Conservation (phyloP, 2,113 vertebrate genomes). For the Atractosteus spatula region DNA sequence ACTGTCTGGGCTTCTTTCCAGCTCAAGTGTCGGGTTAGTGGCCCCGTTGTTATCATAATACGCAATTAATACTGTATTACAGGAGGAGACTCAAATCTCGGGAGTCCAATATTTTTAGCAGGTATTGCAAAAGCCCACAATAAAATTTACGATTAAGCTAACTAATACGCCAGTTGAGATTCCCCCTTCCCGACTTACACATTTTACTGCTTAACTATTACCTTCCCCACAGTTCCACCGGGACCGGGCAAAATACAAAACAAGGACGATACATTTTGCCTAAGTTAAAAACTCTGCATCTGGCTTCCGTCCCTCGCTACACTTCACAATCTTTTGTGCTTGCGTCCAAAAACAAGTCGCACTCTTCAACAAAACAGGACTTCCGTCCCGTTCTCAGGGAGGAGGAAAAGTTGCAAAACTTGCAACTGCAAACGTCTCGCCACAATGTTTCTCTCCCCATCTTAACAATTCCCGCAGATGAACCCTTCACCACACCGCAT, state of each 20-base stretch:
- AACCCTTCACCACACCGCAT: background rate
- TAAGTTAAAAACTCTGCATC: too few species aligned
- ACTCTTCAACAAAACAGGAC: background rate
- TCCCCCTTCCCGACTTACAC: too few species aligned
- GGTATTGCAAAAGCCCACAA: background rate
- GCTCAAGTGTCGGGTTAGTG: constrained; percentile 10
- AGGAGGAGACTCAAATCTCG: background rate
- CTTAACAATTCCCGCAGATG: background rate
- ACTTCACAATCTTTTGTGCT: too few species aligned
- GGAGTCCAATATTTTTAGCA: constrained; percentile 1
- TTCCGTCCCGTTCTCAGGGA: background rate
- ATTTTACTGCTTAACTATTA: too few species aligned
- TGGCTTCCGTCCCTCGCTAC: too few species aligned
- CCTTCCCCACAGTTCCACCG: too few species aligned
- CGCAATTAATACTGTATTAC: constrained; percentile 24
- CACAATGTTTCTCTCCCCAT: background rate
- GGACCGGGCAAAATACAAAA: too few species aligned
- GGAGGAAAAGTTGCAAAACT: constrained; percentile 12
- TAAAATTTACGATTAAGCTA: too few species aligned
- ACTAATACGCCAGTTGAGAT: too few species aligned
- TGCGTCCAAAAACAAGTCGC: background rate
- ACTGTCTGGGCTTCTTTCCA: constrained; percentile 28
- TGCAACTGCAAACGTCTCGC: background rate
- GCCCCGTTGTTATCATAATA: constrained; percentile 26
- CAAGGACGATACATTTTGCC: too few species aligned